Evolutionary conservation across 2,113 vertebrate species (phyloP).

Genomic region (Bubo blakistoni): DNA sequence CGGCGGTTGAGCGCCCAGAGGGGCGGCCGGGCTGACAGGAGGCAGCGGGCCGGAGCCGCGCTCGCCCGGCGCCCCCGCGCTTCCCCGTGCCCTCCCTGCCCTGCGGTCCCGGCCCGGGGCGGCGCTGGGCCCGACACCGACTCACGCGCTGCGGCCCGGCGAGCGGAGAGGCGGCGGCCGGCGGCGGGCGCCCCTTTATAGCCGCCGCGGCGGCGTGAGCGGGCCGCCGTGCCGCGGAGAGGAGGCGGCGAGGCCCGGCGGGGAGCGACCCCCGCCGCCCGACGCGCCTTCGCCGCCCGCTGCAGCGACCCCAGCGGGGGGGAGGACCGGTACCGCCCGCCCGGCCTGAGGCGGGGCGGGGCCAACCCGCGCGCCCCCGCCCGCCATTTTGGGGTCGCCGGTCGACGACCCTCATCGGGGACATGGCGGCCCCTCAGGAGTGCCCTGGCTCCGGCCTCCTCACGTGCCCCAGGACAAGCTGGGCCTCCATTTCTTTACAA

Average conservation of each 20-base stretch:
- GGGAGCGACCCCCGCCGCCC: neutral
- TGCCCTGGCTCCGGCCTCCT: too few relatives aligned
- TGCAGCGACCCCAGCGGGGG: conserved; percentile 32
- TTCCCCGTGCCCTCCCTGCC: neutral
- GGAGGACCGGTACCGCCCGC: neutral
- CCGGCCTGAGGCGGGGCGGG: neutral
- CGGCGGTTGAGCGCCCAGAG: neutral
- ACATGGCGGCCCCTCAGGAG: neutral
- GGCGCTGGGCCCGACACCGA: neutral
- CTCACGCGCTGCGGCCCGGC: neutral
- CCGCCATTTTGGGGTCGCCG: neutral
- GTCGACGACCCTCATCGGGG: neutral
- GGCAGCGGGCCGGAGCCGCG: neutral
- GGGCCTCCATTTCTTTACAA: neutral
- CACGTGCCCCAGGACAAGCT: neutral
- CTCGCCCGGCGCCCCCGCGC: neutral
- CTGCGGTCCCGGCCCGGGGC: neutral
- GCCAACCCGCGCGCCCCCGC: neutral
- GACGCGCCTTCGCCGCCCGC: neutral
- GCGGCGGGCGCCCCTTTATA: conserved; percentile 61
- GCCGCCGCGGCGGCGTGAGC: conserved; percentile 65
- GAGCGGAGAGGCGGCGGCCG: conserved; percentile 13
- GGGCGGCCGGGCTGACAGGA: neutral
- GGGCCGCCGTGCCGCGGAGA: conserved; percentile 39
- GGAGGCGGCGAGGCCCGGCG: neutral